Conservation (phyloP, 1,140 invertebrate genomes). For the Oncopeltus fasciatus region DNA sequence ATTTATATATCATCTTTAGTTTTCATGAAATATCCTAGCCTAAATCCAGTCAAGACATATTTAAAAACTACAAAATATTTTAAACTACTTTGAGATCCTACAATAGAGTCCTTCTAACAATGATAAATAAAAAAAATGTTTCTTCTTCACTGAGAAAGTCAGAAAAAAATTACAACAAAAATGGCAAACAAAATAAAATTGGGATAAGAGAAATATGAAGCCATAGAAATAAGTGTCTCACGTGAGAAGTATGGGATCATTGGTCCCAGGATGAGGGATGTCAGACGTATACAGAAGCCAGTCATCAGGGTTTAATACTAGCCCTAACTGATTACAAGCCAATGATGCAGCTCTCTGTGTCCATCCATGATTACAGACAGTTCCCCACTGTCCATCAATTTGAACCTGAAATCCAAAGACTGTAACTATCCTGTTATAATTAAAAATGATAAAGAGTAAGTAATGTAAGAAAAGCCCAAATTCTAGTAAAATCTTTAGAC, state of each 20-base stretch:
- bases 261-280: conserved; percentile 60
- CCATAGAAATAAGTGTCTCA: conserved; percentile 15
- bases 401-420: conserved; percentile 54
- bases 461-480: too few relatives aligned
- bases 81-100: too few relatives aligned
- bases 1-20: too few relatives aligned
- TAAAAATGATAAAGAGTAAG: too few relatives aligned
- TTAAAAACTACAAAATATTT: too few relatives aligned
- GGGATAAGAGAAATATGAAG: neutral
- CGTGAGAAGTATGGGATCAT: conserved; percentile 44
- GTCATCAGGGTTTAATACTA: conserved; percentile 81
- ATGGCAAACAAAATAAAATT: neutral
- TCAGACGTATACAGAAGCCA: conserved; percentile 70
- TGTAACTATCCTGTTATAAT: too few relatives aligned
- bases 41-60: too few relatives aligned
- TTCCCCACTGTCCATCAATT: conserved; percentile 81
- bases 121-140: neutral
- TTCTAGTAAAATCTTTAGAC: too few relatives aligned
- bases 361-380: conserved; percentile 94
- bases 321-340: conserved; percentile 88
- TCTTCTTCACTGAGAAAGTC: neutral
- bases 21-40: too few relatives aligned
- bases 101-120: neutral
- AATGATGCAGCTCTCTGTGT: conserved; percentile 79
- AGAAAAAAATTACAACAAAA: neutral